Percentiles rank a stretch among this genome's conserved stretches.
These are phyloP conservation scores for Thereva unica DNA, from an alignment of 2,888 invertebrate species.

Conservation along the genomic window DNA sequence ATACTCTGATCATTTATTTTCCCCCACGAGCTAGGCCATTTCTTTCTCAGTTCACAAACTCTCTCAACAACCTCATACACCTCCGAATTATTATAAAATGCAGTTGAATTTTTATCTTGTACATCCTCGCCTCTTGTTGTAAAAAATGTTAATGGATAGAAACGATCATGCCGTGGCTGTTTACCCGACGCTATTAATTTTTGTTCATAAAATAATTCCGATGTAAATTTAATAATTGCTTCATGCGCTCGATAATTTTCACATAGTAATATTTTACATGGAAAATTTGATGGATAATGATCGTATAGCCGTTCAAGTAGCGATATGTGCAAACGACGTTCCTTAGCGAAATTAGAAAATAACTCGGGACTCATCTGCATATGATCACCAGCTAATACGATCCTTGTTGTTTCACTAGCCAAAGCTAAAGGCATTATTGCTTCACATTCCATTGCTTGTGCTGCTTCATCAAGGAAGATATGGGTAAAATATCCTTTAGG, in stretches of 20 bases:
- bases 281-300: constrained; percentile 72
- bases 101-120: constrained; percentile 77
- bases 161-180: constrained; percentile 69
- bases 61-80: constrained; percentile 79
- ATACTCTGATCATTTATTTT: constrained; percentile 75
- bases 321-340: constrained; percentile 72
- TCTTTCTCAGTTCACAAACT: constrained; percentile 70
- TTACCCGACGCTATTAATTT: constrained; percentile 74
- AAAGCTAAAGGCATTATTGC: constrained; percentile 78
- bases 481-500: constrained; percentile 73
- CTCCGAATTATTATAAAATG: constrained; percentile 81
- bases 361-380: constrained; percentile 84
- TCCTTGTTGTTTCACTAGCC: constrained; percentile 71
- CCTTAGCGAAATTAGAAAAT: constrained; percentile 73
- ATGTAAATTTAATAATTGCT: constrained; percentile 79
- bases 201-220: constrained; percentile 79
- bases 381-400: constrained; percentile 84
- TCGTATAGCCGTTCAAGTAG: constrained; percentile 78
- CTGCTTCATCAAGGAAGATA: constrained; percentile 84
- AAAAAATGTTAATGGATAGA: constrained; percentile 78
- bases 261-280: constrained; percentile 77
- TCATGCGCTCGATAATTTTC: constrained; percentile 84
- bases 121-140: constrained; percentile 79
- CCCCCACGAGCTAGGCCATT: constrained; percentile 78
- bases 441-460: constrained; percentile 85